Evolutionary conservation across 2,797 vertebrate genomes (phyloP).

Genomic region (Euphonia xanthogaster): DNA sequence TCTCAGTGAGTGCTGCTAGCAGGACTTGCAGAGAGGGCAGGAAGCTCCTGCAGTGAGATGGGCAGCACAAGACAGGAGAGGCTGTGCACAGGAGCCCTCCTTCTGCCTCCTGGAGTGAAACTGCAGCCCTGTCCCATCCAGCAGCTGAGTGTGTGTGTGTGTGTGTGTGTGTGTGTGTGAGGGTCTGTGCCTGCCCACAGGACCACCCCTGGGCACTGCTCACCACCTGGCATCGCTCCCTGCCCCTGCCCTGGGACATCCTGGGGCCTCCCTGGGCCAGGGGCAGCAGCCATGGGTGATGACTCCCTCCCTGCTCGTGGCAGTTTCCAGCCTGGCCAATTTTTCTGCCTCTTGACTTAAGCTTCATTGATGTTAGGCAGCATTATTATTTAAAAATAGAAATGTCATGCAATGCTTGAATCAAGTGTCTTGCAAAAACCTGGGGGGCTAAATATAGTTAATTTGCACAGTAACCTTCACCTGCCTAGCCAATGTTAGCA

Average conservation of each 20-base stretch:
- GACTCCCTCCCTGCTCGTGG: background rate
- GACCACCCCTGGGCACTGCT: background rate
- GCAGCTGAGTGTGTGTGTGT: fast-evolving
- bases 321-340: background rate
- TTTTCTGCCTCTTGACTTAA: background rate
- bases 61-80: background rate
- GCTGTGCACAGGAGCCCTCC: background rate
- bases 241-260: fast-evolving
- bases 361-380: background rate
- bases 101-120: background rate
- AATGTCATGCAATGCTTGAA: background rate
- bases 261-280: fast-evolving
- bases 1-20: fast-evolving
- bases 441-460: background rate
- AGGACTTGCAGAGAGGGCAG: background rate
- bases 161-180: fast-evolving
- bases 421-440: background rate
- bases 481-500: background rate
- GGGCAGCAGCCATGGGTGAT: fast-evolving
- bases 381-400: background rate
- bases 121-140: fast-evolving
- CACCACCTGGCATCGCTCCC: fast-evolving
- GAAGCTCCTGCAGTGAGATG: background rate
- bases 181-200: fast-evolving
- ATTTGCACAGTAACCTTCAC: background rate